These are phyloP conservation scores for Maccullochella peelii DNA, from an alignment of 2,113 vertebrate genomes.

Conservation along the genomic window DNA sequence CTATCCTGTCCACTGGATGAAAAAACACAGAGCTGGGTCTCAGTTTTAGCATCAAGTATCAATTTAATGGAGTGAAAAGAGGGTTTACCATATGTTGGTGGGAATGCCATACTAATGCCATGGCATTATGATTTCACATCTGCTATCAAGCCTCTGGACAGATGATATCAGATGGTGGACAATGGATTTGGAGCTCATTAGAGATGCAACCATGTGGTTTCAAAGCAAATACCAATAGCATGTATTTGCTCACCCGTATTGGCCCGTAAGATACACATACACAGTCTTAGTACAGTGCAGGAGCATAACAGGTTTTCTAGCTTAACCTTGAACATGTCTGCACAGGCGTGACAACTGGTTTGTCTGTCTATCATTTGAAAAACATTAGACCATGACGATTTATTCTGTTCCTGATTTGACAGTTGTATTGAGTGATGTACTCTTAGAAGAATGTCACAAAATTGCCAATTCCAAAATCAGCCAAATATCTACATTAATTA, in stretches of 20 bases:
- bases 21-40: constrained; percentile 16
- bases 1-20: constrained; percentile 90
- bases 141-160: constrained; percentile 31
- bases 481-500: constrained; percentile 13
- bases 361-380: not conserved
- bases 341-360: constrained; percentile 22
- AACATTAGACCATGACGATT: not conserved
- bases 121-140: constrained; percentile 32
- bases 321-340: constrained; percentile 31
- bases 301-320: constrained; percentile 21
- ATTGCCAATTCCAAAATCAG: not conserved
- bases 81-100: not conserved
- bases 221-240: constrained; percentile 1
- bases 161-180: constrained; percentile 35
- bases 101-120: constrained; percentile 2
- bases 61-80: not conserved
- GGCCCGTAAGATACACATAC: not conserved
- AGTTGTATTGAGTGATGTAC: not conserved
- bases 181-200: constrained; percentile 31
- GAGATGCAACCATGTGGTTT: constrained; percentile 41
- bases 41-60: constrained; percentile 26
- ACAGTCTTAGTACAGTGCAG: not conserved
- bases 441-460: not conserved
- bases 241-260: not conserved
- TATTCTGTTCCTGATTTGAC: not conserved